Evolutionary conservation across 2,888 invertebrate species (phyloP).

Genomic region (Coenonympha glycerion): DNA sequence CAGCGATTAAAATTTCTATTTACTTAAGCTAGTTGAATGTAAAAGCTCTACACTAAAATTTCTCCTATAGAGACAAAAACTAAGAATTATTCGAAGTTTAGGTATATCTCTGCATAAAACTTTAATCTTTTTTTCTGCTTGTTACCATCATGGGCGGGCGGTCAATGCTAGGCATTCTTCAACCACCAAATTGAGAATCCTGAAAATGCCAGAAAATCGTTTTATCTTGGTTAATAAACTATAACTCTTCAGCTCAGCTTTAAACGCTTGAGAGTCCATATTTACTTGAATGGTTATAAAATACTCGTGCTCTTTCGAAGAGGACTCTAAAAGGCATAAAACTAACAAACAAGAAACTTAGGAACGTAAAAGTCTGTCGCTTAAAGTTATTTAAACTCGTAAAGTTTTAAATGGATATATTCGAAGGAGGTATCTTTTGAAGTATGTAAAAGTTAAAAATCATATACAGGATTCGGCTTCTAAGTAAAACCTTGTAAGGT

Average conservation of each 20-base stretch:
- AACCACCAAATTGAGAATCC: no score
- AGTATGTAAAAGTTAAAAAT: not conserved
- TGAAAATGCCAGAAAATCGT: no score
- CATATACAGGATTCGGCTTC: no score
- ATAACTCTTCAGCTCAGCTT: not conserved
- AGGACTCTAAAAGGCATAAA: slow-evolving; percentile 19
- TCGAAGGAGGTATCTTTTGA: not conserved
- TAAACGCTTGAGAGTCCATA: not conserved
- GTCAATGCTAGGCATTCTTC: no score
- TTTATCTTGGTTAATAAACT: not conserved
- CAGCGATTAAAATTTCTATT: no score
- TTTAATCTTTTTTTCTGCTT: no score
- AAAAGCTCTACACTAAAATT: no score
- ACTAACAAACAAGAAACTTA: slow-evolving; percentile 25
- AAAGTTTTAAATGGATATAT: slow-evolving; percentile 1
- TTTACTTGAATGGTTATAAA: slow-evolving; percentile 5
- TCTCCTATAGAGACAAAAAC: no score
- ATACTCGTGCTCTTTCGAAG: not conserved
- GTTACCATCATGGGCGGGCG: no score
- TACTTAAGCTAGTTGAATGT: no score
- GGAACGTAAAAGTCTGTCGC: slow-evolving; percentile 9
- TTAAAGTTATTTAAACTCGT: slow-evolving; percentile 5
- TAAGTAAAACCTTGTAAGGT: not conserved
- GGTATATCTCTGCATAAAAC: no score
- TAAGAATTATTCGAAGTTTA: no score